phyloP scores from a whole-genome alignment of 2,888 invertebrate genomes.

The Eledone cirrhosa region DNA sequence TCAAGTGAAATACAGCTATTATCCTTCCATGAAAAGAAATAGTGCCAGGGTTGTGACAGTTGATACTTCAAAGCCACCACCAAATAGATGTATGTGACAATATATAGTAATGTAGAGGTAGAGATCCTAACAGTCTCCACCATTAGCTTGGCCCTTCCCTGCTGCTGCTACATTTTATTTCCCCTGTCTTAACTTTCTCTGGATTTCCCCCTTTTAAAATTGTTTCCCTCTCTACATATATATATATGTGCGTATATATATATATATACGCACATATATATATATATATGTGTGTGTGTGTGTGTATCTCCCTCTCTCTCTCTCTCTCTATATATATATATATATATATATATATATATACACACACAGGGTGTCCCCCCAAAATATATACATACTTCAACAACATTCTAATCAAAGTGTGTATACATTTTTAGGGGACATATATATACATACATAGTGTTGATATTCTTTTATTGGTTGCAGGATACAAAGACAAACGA shows the following conservation, averaged over 20 bases:
- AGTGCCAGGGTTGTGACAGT: slow-evolving; percentile 46
- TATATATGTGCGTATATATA: background rate
- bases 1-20: slow-evolving; percentile 45
- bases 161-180: background rate
- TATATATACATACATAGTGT: too few species aligned
- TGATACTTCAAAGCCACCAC: slow-evolving; percentile 35
- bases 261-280: too few species aligned
- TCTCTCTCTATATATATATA: too few species aligned
- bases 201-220: background rate
- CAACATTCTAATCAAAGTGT: too few species aligned
- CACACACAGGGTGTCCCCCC: too few species aligned
- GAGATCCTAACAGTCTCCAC: background rate
- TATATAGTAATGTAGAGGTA: background rate
- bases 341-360: too few species aligned
- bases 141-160: background rate
- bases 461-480: too few species aligned
- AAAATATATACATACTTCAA: too few species aligned
- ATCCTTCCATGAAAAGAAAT: slow-evolving; percentile 48
- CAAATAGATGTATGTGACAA: background rate
- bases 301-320: too few species aligned
- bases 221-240: background rate
- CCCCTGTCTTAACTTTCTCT: background rate
- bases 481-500: too few species aligned
- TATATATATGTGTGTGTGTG: too few species aligned
- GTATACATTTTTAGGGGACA: too few species aligned